These are phyloP conservation scores for Hycleus cichorii DNA, from an alignment of 1,140 invertebrate species.

Conservation along the genomic window DNA sequence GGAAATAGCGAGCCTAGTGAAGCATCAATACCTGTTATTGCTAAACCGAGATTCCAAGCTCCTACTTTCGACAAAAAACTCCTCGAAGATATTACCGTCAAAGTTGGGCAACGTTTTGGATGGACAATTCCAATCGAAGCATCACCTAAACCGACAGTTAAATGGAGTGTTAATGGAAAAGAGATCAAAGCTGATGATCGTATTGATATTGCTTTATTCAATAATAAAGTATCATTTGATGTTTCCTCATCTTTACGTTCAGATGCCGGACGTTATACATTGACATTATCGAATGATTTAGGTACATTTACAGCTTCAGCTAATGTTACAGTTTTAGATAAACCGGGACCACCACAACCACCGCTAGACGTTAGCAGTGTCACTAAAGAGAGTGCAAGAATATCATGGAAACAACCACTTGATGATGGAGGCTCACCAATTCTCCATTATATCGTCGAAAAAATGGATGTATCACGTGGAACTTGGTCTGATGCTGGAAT, in stretches of 20 bases:
- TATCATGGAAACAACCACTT: conserved; percentile 74
- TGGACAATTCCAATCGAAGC: conserved; percentile 85
- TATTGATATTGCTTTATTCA: conserved; percentile 63
- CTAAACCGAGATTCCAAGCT: conserved; percentile 75
- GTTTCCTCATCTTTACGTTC: conserved; percentile 74
- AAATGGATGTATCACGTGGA: conserved; percentile 91
- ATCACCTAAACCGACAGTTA: conserved; percentile 70
- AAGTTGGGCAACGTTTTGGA: conserved; percentile 82
- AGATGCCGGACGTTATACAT: conserved; percentile 77
- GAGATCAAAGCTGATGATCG: conserved; percentile 56
- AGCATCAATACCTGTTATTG: conserved; percentile 74
- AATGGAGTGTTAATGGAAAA: conserved; percentile 85
- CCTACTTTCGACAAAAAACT: conserved; percentile 79
- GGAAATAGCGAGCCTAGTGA: conserved; percentile 92
- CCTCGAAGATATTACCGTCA: conserved; percentile 79
- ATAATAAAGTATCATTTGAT: conserved; percentile 75
- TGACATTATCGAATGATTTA: conserved; percentile 78
- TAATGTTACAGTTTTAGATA: conserved; percentile 82
- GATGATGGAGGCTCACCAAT: conserved; percentile 92
- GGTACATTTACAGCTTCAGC: conserved; percentile 75
- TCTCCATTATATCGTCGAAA: conserved; percentile 93
- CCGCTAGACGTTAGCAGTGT: conserved; percentile 79
- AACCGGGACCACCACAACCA: conserved; percentile 78
- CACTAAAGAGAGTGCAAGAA: conserved; percentile 81
- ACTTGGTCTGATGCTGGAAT: conserved; percentile 93